phyloP scores from a whole-genome alignment of 2,113 vertebrate species.

The Nansenia antarctica region DNA sequence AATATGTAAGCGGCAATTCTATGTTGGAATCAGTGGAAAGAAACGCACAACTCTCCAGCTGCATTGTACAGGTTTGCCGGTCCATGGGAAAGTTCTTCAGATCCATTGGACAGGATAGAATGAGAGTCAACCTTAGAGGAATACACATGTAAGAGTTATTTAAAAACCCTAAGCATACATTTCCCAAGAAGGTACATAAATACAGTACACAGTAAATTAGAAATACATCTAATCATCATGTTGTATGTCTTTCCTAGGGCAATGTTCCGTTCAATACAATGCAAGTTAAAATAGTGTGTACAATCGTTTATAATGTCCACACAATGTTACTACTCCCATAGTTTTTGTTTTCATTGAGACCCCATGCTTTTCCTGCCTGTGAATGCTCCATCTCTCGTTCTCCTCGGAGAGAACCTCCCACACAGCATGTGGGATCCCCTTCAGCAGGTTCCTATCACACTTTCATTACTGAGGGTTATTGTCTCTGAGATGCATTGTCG shows the following conservation, averaged over 20 bases:
- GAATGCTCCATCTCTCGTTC: constrained; percentile 3
- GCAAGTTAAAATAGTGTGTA: background rate
- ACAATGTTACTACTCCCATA: background rate
- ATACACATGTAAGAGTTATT: background rate
- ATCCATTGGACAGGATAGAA: constrained; percentile 98
- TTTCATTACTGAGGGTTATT: constrained; percentile 72
- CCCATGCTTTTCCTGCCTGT: background rate
- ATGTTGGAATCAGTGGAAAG: background rate
- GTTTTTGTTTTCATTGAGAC: background rate
- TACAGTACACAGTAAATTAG: background rate
- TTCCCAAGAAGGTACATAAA: background rate
- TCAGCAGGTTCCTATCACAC: constrained; percentile 69
- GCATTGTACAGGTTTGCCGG: constrained; percentile 97
- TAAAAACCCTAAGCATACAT: background rate
- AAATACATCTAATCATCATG: background rate
- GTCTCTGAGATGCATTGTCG: constrained; percentile 60
- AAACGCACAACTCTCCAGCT: constrained; percentile 95
- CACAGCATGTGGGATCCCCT: constrained; percentile 59
- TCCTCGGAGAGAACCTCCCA: constrained; percentile 28
- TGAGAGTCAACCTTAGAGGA: constrained; percentile 87
- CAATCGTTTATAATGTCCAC: too few species aligned
- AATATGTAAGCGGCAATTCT: background rate
- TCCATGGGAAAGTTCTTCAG: constrained; percentile 99
- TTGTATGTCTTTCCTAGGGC: too few species aligned
- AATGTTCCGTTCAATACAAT: too few species aligned